phyloP scores from a whole-genome alignment of 2,888 invertebrate species.

The Aproaerema taeniolella region DNA sequence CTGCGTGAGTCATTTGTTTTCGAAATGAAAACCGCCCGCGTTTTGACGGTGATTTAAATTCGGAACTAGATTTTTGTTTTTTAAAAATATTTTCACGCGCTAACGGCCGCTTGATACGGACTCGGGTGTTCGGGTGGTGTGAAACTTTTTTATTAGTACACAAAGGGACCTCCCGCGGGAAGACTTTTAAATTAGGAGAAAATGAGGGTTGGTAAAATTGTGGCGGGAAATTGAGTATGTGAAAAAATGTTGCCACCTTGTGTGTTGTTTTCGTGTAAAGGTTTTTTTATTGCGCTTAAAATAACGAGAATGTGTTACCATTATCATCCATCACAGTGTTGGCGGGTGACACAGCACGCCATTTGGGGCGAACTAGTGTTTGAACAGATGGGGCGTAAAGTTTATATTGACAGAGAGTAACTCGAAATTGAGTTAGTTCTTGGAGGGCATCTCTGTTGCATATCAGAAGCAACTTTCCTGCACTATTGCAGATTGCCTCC shows the following conservation, averaged over 20 bases:
- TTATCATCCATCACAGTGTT: neutral
- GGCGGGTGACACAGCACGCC: neutral
- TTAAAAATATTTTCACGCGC: neutral
- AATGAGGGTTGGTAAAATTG: conserved; percentile 1
- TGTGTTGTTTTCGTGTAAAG: neutral
- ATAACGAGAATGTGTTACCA: neutral
- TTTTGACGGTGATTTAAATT: neutral
- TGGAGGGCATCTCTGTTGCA: too few relatives aligned
- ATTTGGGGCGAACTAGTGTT: neutral
- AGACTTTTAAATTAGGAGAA: neutral
- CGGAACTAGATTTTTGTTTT: neutral
- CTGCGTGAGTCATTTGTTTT: neutral
- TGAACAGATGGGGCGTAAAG: neutral
- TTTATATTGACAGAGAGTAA: neutral
- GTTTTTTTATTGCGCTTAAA: neutral
- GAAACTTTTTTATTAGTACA: neutral
- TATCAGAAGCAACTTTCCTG: too few relatives aligned
- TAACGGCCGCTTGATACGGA: neutral
- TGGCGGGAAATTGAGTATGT: neutral
- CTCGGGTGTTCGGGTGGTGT: neutral
- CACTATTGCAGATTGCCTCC: too few relatives aligned
- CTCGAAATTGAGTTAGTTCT: neutral
- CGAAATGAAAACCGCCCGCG: neutral
- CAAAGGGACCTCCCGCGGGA: neutral
- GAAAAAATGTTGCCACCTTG: neutral